A percentile compares a stretch with the other conserved stretches of the same genome.
Conservation (phyloP, 92 coral and sea anemone species). For the Plumapathes pennacea region DNA sequence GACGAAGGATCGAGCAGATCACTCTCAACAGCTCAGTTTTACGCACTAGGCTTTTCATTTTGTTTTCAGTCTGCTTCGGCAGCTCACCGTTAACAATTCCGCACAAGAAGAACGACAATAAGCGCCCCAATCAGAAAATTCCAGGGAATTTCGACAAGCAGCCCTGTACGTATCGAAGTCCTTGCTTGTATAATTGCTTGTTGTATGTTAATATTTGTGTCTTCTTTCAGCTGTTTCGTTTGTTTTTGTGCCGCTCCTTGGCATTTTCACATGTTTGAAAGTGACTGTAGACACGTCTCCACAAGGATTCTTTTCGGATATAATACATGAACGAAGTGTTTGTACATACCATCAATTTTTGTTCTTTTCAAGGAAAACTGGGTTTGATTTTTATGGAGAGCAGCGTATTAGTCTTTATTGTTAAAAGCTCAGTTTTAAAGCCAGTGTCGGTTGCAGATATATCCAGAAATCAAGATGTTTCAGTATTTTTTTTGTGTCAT, state of each 20-base stretch:
- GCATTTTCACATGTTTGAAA: neutral
- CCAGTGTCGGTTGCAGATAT: no score
- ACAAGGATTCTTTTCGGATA: no score
- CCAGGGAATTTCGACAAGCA: conserved; percentile 82
- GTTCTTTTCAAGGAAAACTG: no score
- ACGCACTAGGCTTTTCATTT: conserved; percentile 1
- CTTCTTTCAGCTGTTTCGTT: neutral
- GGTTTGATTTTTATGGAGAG: no score
- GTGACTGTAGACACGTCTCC: neutral
- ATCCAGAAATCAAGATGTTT: no score
- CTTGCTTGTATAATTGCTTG: neutral
- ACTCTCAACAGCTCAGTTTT: no score
- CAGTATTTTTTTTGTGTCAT: no score
- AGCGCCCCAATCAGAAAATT: conserved; percentile 76
- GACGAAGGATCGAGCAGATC: no score
- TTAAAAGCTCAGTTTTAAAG: no score
- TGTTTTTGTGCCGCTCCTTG: neutral
- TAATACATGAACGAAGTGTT: no score
- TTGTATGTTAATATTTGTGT: neutral
- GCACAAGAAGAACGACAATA: conserved; percentile 88
- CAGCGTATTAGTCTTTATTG: no score
- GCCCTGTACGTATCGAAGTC: conserved; percentile 72
- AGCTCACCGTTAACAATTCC: conserved; percentile 84
- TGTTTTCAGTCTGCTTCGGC: conserved; percentile 79
- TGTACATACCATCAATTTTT: no score